A percentile compares a stretch with the other conserved stretches of the same genome.
These are phyloP conservation scores for Reinhardtius hippoglossoides DNA, from an alignment of 2,113 vertebrate species.

Conservation along the genomic window DNA sequence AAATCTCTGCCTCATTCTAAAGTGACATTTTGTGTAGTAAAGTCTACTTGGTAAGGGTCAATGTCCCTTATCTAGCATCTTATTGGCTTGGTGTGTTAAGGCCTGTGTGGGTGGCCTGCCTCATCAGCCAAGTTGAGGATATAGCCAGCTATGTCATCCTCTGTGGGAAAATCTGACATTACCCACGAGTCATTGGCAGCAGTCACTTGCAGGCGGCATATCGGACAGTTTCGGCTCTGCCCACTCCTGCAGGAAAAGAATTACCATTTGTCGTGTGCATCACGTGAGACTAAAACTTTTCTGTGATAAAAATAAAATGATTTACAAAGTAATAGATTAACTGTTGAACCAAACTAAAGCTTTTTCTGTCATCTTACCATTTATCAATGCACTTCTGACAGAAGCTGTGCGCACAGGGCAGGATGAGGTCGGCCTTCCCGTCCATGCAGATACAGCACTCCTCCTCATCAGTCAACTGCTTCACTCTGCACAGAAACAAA, in stretches of 20 bases:
- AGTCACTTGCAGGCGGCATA: slow-evolving; percentile 94
- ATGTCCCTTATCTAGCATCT: background rate
- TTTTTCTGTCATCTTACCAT: slow-evolving; percentile 83
- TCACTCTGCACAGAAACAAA: slow-evolving; percentile 85
- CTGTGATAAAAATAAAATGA: background rate
- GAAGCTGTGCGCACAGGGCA: slow-evolving; percentile 97
- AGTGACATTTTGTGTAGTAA: slow-evolving; percentile 32
- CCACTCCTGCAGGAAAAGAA: slow-evolving; percentile 87
- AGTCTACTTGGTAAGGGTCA: slow-evolving; percentile 15
- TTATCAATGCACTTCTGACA: slow-evolving; percentile 99
- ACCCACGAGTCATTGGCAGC: slow-evolving; percentile 96
- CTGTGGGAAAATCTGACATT: slow-evolving; percentile 94
- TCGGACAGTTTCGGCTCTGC: slow-evolving; percentile 93
- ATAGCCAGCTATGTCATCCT: slow-evolving; percentile 93
- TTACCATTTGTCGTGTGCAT: background rate
- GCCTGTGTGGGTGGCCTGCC: slow-evolving; percentile 91
- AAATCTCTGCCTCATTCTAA: slow-evolving; percentile 22
- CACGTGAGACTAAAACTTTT: background rate
- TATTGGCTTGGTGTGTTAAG: slow-evolving; percentile 77
- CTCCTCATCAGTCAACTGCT: slow-evolving; percentile 95
- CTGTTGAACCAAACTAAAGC: background rate
- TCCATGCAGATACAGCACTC: slow-evolving; percentile 99
- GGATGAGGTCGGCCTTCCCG: slow-evolving; percentile 92
- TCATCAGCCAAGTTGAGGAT: slow-evolving; percentile 98
- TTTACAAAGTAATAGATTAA: background rate